Conservation (phyloP, 2,113 vertebrate genomes). For the Sula dactylatra region DNA sequence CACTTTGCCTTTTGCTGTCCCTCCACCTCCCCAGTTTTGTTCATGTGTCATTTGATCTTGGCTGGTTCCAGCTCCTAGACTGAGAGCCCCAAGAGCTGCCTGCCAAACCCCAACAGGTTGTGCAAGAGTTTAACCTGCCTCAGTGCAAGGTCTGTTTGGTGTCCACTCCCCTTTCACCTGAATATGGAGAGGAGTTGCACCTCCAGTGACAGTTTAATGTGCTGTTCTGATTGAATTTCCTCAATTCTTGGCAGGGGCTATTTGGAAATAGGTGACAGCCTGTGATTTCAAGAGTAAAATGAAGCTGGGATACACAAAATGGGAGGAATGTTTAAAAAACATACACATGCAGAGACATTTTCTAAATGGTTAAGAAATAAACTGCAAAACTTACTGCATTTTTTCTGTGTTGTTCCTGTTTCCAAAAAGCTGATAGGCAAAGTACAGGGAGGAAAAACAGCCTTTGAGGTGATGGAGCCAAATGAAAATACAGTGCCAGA, state of each 20-base stretch:
- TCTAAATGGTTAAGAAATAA: neutral
- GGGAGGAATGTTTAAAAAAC: neutral
- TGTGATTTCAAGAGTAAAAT: neutral
- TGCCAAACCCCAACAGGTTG: neutral
- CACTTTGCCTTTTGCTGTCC: slow-evolving; percentile 34
- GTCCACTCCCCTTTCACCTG: neutral
- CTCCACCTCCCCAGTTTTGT: neutral
- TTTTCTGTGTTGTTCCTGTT: neutral
- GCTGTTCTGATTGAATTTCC: neutral
- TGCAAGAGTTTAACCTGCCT: neutral
- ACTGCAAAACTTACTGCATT: neutral
- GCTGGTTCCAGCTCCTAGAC: neutral
- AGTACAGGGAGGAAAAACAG: neutral
- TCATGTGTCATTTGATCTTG: neutral
- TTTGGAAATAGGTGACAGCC: neutral
- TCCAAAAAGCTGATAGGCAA: neutral
- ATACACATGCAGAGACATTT: neutral
- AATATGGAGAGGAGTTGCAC: neutral
- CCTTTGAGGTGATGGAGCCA: neutral
- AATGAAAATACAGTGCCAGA: neutral
- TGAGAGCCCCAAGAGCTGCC: neutral
- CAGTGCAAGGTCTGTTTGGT: neutral
- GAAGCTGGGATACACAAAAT: neutral
- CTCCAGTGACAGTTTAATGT: neutral
- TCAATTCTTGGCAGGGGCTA: neutral